phyloP scores from a whole-genome alignment of 2,797 vertebrate genomes.

The Decapterus maruadsi region DNA sequence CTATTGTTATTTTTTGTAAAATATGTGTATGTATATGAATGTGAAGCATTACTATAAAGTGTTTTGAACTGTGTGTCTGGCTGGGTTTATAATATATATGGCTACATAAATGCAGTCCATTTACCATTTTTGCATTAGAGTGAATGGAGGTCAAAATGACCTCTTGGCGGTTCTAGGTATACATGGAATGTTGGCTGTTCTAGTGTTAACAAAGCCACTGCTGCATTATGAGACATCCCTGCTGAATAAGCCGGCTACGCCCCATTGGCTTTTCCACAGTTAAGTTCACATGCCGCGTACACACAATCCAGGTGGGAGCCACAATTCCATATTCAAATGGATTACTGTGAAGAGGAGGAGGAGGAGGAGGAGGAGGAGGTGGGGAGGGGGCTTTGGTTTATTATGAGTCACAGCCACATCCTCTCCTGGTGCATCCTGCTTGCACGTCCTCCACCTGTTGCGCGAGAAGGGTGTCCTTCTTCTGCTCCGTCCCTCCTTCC shows the following conservation, averaged over 20 bases:
- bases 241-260: conserved; percentile 36
- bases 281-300: conserved; percentile 3
- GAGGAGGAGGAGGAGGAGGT: too few relatives aligned
- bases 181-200: too few relatives aligned
- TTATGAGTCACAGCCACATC: conserved; percentile 62
- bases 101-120: too few relatives aligned
- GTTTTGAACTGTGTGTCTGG: too few relatives aligned
- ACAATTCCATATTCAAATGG: neutral
- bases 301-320: neutral
- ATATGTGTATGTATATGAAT: too few relatives aligned
- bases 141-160: too few relatives aligned
- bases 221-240: conserved; percentile 46
- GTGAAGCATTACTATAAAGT: too few relatives aligned
- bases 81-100: too few relatives aligned
- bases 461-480: conserved; percentile 75
- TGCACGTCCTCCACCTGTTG: conserved; percentile 78
- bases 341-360: conserved; percentile 10
- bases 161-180: too few relatives aligned
- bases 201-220: conserved; percentile 57
- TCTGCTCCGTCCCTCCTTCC: conserved; percentile 44
- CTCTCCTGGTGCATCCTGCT: conserved; percentile 60
- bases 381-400: conserved; percentile 23
- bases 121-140: too few relatives aligned
- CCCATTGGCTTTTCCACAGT: conserved; percentile 29
- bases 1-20: too few relatives aligned